Evolutionary conservation across 2,797 vertebrate genomes (phyloP), one percentile per base, ranked within the genome.

Genomic region (Spheniscus humboldti): DNA sequence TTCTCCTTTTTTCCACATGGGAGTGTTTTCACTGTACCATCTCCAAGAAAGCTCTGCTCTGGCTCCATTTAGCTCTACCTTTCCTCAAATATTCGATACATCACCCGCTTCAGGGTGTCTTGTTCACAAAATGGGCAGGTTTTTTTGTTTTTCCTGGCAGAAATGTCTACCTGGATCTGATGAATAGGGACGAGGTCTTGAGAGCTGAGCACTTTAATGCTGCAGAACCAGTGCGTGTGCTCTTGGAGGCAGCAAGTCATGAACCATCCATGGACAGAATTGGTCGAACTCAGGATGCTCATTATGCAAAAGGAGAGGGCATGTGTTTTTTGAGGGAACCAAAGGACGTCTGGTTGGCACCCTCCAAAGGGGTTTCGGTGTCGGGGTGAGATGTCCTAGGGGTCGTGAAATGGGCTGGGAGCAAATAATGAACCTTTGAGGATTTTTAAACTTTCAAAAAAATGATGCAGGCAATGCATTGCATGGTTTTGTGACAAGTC

Each of bases 361-460:
- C 18, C 22, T 66, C 17, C 31, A 55, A 1, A 3, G 1, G 4
- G 15, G 11, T 77, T 9, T 80, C 0, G 1, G 4, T 48, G 15
- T 37, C 4, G 1, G n/a, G 16, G 18, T 60, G 35, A 35, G 37
- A 47, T 37, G 43, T 30, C 28, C 24, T 45, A 45, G 27, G 37
- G 33, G 9, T n/a, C 33, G 27, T 67, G 41, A 52, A 76, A 35
- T 33, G 11, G 25, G 3, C 48, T 76, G 30, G 23, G 47, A 64
- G 37, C 15, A 72, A 69, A 87, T 28, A 50, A 39, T 66, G 13
- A 60, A 48, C 6, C 75, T 93, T 2, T 35, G 63, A 79, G n/a
- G 18, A 33, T 7, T 86, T 62, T 28, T 41, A 53, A 72, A 43
- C 24, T 53, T 43, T 14, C 3, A 10, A 5, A 67, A 53, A 31